These are phyloP conservation scores for Cettia cetti DNA, from an alignment of 2,113 vertebrate genomes.

Conservation along the genomic window DNA sequence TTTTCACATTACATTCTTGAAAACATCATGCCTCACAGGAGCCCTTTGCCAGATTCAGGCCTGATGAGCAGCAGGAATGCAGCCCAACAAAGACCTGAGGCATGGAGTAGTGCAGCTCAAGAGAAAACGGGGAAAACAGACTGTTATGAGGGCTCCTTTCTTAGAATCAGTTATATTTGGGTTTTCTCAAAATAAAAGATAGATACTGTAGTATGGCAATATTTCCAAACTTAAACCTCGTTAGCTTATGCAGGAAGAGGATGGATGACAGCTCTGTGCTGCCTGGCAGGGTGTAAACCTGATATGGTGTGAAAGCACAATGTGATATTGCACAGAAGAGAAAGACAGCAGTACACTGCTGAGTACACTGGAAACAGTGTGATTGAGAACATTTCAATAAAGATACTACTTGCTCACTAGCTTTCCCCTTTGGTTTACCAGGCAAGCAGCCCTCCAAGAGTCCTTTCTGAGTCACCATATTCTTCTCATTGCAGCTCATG, in stretches of 20 bases:
- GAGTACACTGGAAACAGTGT: not conserved
- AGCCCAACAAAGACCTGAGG: not conserved
- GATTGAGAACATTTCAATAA: not conserved
- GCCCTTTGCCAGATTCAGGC: not conserved
- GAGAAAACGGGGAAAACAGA: not conserved
- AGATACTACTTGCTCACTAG: not conserved
- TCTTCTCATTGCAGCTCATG: not conserved
- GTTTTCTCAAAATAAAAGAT: not conserved
- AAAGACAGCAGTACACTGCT: not conserved
- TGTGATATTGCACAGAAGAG: not conserved
- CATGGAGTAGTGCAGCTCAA: not conserved
- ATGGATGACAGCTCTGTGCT: not conserved
- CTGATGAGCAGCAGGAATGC: not conserved
- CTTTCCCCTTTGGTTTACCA: not conserved
- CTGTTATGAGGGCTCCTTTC: not conserved
- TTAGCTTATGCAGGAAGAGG: not conserved
- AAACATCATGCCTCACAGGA: not conserved
- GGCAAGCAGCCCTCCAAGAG: not conserved
- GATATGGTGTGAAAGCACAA: not conserved
- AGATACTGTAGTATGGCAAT: not conserved
- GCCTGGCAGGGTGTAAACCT: not conserved
- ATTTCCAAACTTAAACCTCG: not conserved
- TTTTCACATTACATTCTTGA: not conserved
- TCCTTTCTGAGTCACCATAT: not conserved
- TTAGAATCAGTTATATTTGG: not conserved